These are phyloP conservation scores for Chrysolina americana DNA, from an alignment of 2,888 invertebrate species.

Conservation along the genomic window DNA sequence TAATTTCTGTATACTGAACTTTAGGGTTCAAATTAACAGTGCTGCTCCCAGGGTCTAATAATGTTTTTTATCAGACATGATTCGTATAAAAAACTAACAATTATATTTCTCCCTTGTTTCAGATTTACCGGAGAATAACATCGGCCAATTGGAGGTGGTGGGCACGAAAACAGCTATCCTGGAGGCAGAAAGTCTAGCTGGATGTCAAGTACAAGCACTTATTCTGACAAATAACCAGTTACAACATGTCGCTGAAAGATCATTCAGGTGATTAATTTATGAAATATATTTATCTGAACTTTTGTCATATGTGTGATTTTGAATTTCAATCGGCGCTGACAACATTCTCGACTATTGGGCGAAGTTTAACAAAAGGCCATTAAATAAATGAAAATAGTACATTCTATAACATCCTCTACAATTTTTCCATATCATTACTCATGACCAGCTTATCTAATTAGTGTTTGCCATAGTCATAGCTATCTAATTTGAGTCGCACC, in stretches of 20 bases:
- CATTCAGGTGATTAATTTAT: slow-evolving; percentile 77
- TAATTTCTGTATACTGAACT: too few species aligned
- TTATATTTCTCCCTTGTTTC: slow-evolving; percentile 62
- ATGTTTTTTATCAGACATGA: neutral
- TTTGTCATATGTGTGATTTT: neutral
- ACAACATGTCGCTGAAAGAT: slow-evolving; percentile 83
- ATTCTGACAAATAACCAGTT: slow-evolving; percentile 88
- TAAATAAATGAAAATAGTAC: too few species aligned
- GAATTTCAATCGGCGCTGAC: neutral
- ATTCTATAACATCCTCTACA: too few species aligned
- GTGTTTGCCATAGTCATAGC: neutral
- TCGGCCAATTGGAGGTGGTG: slow-evolving; percentile 87
- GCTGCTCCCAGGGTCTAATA: too few species aligned
- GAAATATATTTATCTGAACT: neutral
- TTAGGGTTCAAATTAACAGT: too few species aligned
- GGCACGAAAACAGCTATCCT: slow-evolving; percentile 85
- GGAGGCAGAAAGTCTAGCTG: slow-evolving; percentile 85
- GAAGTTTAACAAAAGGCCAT: too few species aligned
- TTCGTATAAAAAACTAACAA: too few species aligned
- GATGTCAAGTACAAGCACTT: slow-evolving; percentile 83
- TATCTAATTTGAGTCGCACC: too few species aligned
- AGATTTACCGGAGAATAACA: slow-evolving; percentile 86
- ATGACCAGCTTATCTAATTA: too few species aligned
- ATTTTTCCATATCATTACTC: too few species aligned
- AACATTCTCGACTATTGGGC: too few species aligned